Percentiles rank a stretch among this genome's conserved stretches.
phyloP scores from a whole-genome alignment of 2,888 invertebrate species.

The Erebia palarica region DNA sequence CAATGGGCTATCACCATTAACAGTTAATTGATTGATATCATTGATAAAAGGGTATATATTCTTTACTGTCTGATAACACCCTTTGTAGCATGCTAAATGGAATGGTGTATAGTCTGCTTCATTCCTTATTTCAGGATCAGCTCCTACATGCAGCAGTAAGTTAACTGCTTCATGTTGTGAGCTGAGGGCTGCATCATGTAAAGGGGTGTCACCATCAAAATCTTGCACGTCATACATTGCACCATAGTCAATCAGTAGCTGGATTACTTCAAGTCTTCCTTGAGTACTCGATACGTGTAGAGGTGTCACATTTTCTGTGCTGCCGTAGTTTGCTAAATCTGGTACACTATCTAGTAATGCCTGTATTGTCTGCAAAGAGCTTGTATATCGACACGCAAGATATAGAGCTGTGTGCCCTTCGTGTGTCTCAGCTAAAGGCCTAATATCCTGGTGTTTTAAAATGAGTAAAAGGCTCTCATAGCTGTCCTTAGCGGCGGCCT shows the following conservation, averaged over 20 bases:
- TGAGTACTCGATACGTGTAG: constrained; percentile 68
- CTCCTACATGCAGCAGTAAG: constrained; percentile 69
- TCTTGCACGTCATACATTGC: constrained; percentile 72
- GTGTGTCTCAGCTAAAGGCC: constrained; percentile 67
- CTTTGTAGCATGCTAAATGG: constrained; percentile 72
- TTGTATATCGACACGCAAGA: constrained; percentile 65
- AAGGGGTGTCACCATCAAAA: constrained; percentile 76
- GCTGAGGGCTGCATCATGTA: constrained; percentile 70
- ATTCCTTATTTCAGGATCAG: constrained; percentile 67
- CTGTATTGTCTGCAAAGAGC: constrained; percentile 62
- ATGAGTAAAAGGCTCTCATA: constrained; percentile 65
- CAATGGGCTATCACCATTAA: constrained; percentile 64
- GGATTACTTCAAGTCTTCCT: constrained; percentile 65
- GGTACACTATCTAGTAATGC: constrained; percentile 61
- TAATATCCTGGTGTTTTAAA: constrained; percentile 59
- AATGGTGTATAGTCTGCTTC: constrained; percentile 67
- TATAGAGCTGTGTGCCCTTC: constrained; percentile 78
- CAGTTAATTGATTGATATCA: constrained; percentile 63
- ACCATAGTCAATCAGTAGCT: constrained; percentile 66
- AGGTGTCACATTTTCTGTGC: constrained; percentile 74
- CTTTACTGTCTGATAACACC: constrained; percentile 59
- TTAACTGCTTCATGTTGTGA: constrained; percentile 57
- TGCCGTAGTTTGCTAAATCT: constrained; percentile 71
- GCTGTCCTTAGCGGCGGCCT: constrained; percentile 73
- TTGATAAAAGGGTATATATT: constrained; percentile 62